phyloP scores from a whole-genome alignment of 2,113 vertebrate genomes.

The Crotalus viridis region DNA sequence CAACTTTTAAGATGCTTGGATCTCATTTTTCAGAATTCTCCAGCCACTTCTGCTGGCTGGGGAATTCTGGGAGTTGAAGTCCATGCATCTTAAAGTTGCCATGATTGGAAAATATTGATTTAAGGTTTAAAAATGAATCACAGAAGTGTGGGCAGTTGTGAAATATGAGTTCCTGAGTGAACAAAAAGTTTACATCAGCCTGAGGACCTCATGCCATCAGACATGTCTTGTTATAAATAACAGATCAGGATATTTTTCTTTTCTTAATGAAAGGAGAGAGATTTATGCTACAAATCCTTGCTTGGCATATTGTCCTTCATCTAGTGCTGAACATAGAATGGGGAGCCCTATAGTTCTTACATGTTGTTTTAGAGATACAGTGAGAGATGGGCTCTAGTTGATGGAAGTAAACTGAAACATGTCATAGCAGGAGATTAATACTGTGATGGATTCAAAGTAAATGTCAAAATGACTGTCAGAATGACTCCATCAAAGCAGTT shows the following conservation, averaged over 20 bases:
- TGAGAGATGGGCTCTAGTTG: constrained; percentile 1
- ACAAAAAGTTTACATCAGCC: background rate
- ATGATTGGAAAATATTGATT: background rate
- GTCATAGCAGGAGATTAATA: background rate
- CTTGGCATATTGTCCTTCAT: background rate
- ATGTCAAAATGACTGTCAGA: constrained; percentile 8
- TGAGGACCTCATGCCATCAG: background rate
- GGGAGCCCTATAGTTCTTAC: background rate
- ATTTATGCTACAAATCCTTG: constrained; percentile 6
- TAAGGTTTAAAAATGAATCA: background rate
- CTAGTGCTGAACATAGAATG: constrained; percentile 8
- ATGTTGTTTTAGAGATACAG: constrained; percentile 10
- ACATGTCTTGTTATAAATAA: background rate
- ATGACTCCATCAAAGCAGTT: background rate
- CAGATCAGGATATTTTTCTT: background rate
- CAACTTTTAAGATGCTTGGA: background rate
- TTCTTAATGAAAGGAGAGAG: background rate
- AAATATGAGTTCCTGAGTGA: background rate
- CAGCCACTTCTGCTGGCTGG: background rate
- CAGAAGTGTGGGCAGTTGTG: background rate
- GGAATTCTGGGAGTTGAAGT: background rate
- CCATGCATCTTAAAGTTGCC: background rate
- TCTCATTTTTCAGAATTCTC: background rate
- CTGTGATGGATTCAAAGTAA: constrained; percentile 9
- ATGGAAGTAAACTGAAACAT: background rate